Base-by-base conservation (phyloP, 2,888 invertebrate genomes). In the Spicauda simplicius region DNA sequence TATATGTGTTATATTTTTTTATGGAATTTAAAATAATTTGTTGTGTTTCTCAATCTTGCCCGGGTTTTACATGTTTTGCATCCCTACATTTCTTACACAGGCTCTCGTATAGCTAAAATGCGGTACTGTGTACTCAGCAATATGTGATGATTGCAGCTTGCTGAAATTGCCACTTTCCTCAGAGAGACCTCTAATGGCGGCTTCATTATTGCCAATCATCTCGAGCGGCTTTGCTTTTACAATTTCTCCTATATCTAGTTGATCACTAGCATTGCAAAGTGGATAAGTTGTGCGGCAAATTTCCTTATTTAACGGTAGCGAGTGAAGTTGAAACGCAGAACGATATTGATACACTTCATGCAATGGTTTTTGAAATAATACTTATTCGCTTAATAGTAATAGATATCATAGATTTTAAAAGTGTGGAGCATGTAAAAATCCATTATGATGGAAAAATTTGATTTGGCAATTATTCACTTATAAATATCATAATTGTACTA, bases 181-280 rank as follows among this genome's bases (percentile, higher is more conserved):
- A 14, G 45, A 55, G 55, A 54, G 48, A 55, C 16, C 60, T 48
- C 60, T 60, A 66, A 66, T 60, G 66, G 55, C 33, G 37, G 55
- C 60, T 45, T 37, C 48, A 55, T 63, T 68, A 68, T 53, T 63
- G 58, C 41, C 58, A 68, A 59, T 63, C 54, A 61, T 59, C 19
- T 61, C 45, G 58, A 63, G 37, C 58, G 54, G 53, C 45, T 54
- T 68, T 16, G 62, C 56, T 61, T 68, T 62, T 41, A 56, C 53
- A 25, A 57, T 68, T 62, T 53, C 59, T 65, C 50, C 37, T 45
- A 52, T 56, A 50, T 20, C 33, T 16, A 37, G 33, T 37, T 33
- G 64, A 57, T 64, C 41, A 50, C 53, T 20, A 19, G 14, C 25
- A 59, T 58, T 45, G 41, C 50, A 25, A 41, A 20, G 58, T 25